A percentile compares a stretch with the other conserved stretches of the same genome.
These are phyloP conservation scores for Varanus komodoensis DNA, from an alignment of 2,113 vertebrate species.

Conservation along the genomic window DNA sequence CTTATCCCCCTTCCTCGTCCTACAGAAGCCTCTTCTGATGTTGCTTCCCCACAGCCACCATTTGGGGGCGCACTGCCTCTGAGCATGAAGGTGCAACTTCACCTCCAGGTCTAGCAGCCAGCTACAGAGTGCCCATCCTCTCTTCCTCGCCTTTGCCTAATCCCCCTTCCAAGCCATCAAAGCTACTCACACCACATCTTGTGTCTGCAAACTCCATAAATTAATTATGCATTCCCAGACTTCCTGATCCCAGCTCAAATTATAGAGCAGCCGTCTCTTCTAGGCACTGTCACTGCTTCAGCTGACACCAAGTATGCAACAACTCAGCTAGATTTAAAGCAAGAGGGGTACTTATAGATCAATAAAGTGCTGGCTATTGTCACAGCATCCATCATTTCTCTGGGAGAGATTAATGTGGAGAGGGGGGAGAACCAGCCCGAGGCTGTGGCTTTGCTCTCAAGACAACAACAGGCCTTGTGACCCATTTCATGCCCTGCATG, in stretches of 20 bases:
- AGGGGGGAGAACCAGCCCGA: background rate
- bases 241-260: background rate
- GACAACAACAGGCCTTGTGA: background rate
- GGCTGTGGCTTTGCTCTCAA: constrained; percentile 12
- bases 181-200: background rate
- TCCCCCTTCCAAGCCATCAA: background rate
- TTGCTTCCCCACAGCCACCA: background rate
- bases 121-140: background rate
- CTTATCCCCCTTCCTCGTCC: too few relatives aligned
- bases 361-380: constrained; percentile 18
- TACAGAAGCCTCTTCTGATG: background rate
- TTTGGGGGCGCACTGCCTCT: background rate
- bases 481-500: constrained; percentile 34
- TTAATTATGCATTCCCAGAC: background rate
- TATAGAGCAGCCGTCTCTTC: background rate
- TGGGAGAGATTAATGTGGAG: constrained; percentile 13
- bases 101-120: background rate
- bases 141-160: background rate
- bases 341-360: constrained; percentile 6
- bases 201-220: background rate
- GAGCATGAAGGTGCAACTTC: background rate
- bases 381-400: background rate
- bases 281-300: background rate
- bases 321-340: background rate
- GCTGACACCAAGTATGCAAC: background rate